Evolutionary conservation across 2,888 invertebrate genomes (phyloP).

Genomic region (Sminthurinus aureus): DNA sequence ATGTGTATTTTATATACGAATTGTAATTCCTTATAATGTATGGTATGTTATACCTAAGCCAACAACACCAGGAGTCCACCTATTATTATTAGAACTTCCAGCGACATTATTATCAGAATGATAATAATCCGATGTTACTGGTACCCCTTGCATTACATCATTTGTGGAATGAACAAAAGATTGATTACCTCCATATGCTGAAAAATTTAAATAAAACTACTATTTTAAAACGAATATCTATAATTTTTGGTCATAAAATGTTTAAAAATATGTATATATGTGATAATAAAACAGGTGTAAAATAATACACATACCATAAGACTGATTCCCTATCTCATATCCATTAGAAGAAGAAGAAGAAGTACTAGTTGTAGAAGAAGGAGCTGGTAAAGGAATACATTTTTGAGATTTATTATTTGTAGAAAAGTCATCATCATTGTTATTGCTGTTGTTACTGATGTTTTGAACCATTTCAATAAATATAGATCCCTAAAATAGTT

Average conservation of each 20-base stretch:
- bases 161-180: conserved; percentile 45
- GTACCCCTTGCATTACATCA: conserved; percentile 21
- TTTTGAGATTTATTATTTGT: neutral
- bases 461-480: no score
- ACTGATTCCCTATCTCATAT: conserved; percentile 32
- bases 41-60: conserved; percentile 65
- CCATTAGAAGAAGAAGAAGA: conserved; percentile 45
- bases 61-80: conserved; percentile 63
- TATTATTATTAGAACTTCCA: conserved; percentile 32
- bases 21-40: no score
- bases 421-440: no score
- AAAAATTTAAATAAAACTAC: neutral
- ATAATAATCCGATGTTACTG: conserved; percentile 11
- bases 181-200: conserved; percentile 57
- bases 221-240: neutral
- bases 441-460: no score
- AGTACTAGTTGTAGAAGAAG: no score
- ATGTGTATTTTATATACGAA: no score
- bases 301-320: neutral
- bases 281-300: neutral
- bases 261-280: neutral
- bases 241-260: no score
- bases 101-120: conserved; percentile 28
- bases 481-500: no score
- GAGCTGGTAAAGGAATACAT: conserved; percentile 48